Evolutionary conservation across 2,888 invertebrate species (phyloP), one percentile per base, ranked within the genome.

Genomic region (Drosophila aldrichi): DNA sequence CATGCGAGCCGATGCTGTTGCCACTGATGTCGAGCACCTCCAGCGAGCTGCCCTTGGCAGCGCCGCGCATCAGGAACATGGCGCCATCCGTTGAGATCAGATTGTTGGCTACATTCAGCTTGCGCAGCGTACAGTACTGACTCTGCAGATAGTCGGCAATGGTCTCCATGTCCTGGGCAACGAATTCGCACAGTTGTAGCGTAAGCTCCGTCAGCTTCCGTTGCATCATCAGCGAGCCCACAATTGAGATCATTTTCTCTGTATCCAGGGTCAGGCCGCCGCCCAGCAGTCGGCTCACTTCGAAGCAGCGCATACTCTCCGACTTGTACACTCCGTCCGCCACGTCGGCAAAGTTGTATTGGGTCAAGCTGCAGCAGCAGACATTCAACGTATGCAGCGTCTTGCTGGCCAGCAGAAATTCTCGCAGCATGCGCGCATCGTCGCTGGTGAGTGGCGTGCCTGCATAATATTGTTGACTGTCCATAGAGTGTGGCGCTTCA

Each of bases 251-350:
- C 2, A 91, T 79, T 72, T 92, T 92, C 32, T 74, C 70, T 0
- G 87, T 86, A 22, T 93, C 93, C 57, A 92, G 68, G 3, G 63
- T 72, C 3, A 89, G 63, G 1, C 57, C 58, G 0, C 34, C 16
- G 1, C 84, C 81, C 29, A 91, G 14, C 2, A 92, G 36, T 2
- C 91, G 87, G 38, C 83, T 91, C 44, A 88, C 80, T 58, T 88
- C 74, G 3, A 93, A 61, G 4, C 61, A 62, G 1, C 65, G 60
- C 36, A 93, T 41, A 5, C 78, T 74, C 3, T 40, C 40, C 3
- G 91, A 92, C 36, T 92, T 91, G 41, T 91, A 48, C 3, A 93
- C 79, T 0, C 91, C 93, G 77, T 92, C 93, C 0, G 92, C 93
- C 6, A 93, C 40, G 3, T 84, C 57, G 5, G 91, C 86, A 54